These are phyloP conservation scores for Leguminivora glycinivorella DNA, from an alignment of 1,140 invertebrate species.

Conservation along the genomic window DNA sequence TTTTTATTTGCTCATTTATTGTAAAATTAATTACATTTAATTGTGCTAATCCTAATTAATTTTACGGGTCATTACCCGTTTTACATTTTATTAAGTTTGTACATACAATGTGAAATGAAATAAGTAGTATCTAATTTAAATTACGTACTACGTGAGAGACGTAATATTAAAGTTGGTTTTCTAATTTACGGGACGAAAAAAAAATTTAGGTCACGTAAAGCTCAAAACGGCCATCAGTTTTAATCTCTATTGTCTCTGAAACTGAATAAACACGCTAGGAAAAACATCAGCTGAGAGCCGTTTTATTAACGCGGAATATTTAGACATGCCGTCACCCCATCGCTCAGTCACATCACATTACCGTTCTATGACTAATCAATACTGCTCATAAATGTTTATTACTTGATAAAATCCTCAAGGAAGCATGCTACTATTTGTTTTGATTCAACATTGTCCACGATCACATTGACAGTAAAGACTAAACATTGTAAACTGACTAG, in stretches of 20 bases:
- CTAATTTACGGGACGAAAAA: no score
- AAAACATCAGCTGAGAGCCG: neutral
- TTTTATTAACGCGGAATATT: neutral
- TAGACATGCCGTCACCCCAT: conserved; percentile 17
- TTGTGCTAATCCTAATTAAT: no score
- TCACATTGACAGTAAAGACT: neutral
- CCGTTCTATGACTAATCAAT: conserved; percentile 21
- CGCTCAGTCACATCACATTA: neutral
- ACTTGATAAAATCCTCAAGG: conserved; percentile 13
- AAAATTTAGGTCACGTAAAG: no score
- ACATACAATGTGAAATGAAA: no score
- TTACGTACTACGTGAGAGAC: no score
- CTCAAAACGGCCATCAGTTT: no score
- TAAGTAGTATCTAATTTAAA: no score
- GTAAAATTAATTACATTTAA: no score
- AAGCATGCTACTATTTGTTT: conserved; percentile 2
- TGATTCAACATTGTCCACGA: neutral
- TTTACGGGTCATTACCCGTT: no score
- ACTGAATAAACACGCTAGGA: neutral
- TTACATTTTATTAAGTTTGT: no score
- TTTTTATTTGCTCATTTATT: neutral
- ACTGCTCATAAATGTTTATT: conserved; percentile 16
- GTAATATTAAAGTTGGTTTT: neutral
- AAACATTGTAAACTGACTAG: neutral
- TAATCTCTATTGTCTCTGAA: neutral